Evolutionary conservation across 2,113 vertebrate species (phyloP).

Genomic region (Pseudonaja textilis): DNA sequence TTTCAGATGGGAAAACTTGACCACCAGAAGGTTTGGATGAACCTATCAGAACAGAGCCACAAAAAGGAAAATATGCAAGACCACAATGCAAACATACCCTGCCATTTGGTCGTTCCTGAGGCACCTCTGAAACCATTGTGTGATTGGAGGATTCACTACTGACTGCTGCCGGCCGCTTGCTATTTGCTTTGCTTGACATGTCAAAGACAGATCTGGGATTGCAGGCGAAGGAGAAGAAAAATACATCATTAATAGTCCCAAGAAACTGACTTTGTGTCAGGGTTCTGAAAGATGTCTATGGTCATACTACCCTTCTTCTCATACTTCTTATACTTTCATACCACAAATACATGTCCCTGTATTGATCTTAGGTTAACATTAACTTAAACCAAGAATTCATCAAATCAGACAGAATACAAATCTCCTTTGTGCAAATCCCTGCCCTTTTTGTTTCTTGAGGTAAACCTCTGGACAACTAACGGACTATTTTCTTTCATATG

Average conservation of each 20-base stretch:
- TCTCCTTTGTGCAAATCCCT: background rate
- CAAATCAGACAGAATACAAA: background rate
- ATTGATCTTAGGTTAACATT: background rate
- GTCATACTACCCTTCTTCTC: no score
- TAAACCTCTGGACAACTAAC: background rate
- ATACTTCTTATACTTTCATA: rapidly evolving
- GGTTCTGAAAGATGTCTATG: no score
- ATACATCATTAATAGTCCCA: background rate
- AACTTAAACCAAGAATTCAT: background rate
- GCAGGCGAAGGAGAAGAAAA: constrained; percentile 3
- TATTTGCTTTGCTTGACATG: constrained; percentile 82
- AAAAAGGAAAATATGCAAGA: background rate
- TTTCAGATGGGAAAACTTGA: background rate
- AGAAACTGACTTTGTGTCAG: background rate
- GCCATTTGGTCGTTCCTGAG: constrained; percentile 72
- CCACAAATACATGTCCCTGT: rapidly evolving
- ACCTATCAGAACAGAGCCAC: background rate
- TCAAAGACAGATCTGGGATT: constrained; percentile 70
- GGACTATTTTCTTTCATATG: background rate
- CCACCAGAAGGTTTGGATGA: background rate
- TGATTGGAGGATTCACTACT: constrained; percentile 72
- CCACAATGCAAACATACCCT: constrained; percentile 70
- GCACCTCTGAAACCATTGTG: constrained; percentile 80
- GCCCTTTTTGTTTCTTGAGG: background rate
- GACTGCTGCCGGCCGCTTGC: constrained; percentile 65